These are phyloP conservation scores for Cavia aperea DNA, from an alignment of 2,113 vertebrate species.

Conservation along the genomic window DNA sequence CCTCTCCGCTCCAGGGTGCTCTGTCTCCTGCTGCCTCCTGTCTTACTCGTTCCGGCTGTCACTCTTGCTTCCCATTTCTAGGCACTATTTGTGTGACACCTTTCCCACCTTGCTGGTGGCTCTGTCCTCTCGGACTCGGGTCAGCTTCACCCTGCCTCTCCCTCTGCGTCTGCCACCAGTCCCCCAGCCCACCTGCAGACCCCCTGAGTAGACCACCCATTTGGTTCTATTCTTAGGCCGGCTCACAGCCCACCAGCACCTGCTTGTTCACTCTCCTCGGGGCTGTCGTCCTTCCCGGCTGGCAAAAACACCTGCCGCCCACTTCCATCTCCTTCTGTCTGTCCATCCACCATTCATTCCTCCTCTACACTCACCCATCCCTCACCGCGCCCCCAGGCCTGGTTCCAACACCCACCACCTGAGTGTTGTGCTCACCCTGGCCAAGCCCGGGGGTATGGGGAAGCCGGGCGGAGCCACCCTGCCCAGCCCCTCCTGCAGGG, in stretches of 20 bases:
- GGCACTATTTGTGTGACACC: neutral
- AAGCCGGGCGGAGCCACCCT: neutral
- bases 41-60: neutral
- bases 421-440: neutral
- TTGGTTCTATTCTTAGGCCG: neutral
- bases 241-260: fast-evolving
- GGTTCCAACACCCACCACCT: fast-evolving
- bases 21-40: neutral
- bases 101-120: neutral
- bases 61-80: neutral
- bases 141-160: neutral
- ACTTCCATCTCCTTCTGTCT: fast-evolving
- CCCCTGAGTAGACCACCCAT: fast-evolving
- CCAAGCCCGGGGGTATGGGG: neutral
- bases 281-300: neutral
- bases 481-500: neutral
- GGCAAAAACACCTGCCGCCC: neutral
- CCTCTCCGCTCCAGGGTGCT: neutral
- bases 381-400: no score
- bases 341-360: no score
- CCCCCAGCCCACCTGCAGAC: neutral
- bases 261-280: neutral
- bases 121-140: neutral
- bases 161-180: neutral
- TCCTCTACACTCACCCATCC: neutral